Percentiles rank a stretch among this genome's conserved stretches.
Conservation (phyloP, 2,797 vertebrate species). For the Enoplosus armatus region DNA sequence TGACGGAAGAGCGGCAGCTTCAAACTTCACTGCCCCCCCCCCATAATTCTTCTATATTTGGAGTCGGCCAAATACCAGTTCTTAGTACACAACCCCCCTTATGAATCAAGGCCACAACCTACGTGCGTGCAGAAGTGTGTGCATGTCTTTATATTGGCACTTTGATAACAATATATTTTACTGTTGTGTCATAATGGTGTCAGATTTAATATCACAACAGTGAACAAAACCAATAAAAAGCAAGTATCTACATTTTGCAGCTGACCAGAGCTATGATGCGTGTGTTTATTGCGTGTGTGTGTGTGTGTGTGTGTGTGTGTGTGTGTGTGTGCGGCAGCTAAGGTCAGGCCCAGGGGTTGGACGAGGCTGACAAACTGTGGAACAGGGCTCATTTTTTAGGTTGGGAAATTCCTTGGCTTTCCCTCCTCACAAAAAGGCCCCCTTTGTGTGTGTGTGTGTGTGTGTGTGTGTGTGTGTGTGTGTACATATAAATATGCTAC, state of each 20-base stretch:
- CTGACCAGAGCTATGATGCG: neutral
- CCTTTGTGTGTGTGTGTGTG: slow-evolving; percentile 6
- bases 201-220: slow-evolving; percentile 7
- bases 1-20: no score
- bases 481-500: neutral
- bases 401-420: slow-evolving; percentile 38
- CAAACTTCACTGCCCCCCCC: no score
- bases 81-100: neutral
- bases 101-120: neutral
- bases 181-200: neutral
- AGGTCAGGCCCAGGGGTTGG: slow-evolving; percentile 42
- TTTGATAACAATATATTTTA: neutral
- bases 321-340: slow-evolving; percentile 14
- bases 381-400: slow-evolving; percentile 36
- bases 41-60: neutral
- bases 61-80: no score
- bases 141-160: neutral
- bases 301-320: slow-evolving; percentile 21
- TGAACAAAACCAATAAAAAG: slow-evolving; percentile 11
- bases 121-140: neutral
- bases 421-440: slow-evolving; percentile 16
- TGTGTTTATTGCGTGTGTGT: slow-evolving; percentile 13
- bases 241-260: slow-evolving; percentile 26
- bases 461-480: slow-evolving; percentile 5
- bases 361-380: slow-evolving; percentile 45